phyloP scores from a whole-genome alignment of 2,888 invertebrate species.

The Tryphoninae sp. region DNA sequence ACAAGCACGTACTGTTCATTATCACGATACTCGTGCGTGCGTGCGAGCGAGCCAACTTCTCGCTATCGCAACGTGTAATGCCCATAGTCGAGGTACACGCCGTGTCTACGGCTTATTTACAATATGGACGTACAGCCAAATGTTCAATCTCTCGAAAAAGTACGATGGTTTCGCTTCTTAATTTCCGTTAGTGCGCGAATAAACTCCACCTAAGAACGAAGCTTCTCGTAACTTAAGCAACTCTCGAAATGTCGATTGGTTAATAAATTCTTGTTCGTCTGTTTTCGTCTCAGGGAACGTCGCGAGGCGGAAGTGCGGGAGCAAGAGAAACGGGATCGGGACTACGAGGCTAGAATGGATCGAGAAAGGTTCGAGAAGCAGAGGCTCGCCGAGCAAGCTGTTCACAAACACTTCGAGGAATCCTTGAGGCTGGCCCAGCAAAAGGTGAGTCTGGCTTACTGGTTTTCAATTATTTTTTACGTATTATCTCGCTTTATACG shows the following conservation, averaged over 20 bases:
- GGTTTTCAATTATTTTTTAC: slow-evolving; percentile 34
- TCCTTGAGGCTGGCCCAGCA: slow-evolving; percentile 90
- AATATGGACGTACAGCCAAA: neutral
- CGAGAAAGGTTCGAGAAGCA: slow-evolving; percentile 84
- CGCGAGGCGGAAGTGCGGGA: slow-evolving; percentile 88
- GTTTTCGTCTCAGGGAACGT: slow-evolving; percentile 82
- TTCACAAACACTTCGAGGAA: slow-evolving; percentile 95
- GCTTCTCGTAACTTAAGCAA: neutral
- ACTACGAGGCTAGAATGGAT: slow-evolving; percentile 80
- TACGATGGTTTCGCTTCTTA: no score
- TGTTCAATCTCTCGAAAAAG: neutral
- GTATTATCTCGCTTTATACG: no score
- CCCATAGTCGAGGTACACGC: slow-evolving; percentile 1
- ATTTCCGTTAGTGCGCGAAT: neutral
- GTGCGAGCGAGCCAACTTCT: slow-evolving; percentile 19
- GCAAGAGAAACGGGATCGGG: slow-evolving; percentile 84
- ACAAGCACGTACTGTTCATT: slow-evolving; percentile 44
- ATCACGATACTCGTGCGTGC: slow-evolving; percentile 50
- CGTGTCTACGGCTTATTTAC: neutral
- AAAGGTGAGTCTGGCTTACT: slow-evolving; percentile 84
- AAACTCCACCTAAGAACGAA: neutral
- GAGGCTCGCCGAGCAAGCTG: slow-evolving; percentile 85
- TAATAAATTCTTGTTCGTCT: slow-evolving; percentile 2
- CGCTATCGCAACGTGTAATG: slow-evolving; percentile 41
- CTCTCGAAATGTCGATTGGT: neutral